Base-by-base conservation (phyloP, 1,140 invertebrate genomes). In the Whitmania pigra region DNA sequence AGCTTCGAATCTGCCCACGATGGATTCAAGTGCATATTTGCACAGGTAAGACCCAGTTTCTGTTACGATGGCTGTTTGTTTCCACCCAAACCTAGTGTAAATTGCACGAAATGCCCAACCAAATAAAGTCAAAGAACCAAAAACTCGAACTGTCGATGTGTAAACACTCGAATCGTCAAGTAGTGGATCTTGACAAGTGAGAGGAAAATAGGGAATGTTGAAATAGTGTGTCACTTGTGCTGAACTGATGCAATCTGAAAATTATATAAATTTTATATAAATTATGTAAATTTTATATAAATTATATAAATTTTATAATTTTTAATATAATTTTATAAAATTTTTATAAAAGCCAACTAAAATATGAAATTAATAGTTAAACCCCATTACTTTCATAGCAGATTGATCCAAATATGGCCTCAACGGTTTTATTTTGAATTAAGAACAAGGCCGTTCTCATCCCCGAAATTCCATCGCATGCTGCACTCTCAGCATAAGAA, bases 141-240 rank as follows among this genome's bases (percentile, higher is more conserved):
- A 63, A 63, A 25, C 6, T 63, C 57, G 57, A 63, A 63, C 9
- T 25, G 13, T 63, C 11, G 57, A 11, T 31, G 7, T 4, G 15
- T 63, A 63, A 63, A 63, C 15, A 11, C 1, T 13, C 22, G 57
- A 63, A 31, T 63, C 29, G 20, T 63, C 57, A 13, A 63, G 57
- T 13, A 22, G 11, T 20, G 57, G 29, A 20, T 63, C 57, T 0
- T 11, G 29, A 31, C 57, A 63, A 20, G 2, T 63, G 57, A 63
- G 57, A 25, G 57, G 57, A 63, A 63, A 63, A n/a, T 63, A 63
- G 18, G 57, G 29, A 63, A 63, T 63, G 15, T 63, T 63, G 22
- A 22, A 63, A 31, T 63, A 63, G 22, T 63, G 5, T 25, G 57
- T 17, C 29, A 63, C 57, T n/a, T 63, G 57, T 25, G 57, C 11